Conservation (phyloP, 2,797 vertebrate species). For the Lophius americanus region DNA sequence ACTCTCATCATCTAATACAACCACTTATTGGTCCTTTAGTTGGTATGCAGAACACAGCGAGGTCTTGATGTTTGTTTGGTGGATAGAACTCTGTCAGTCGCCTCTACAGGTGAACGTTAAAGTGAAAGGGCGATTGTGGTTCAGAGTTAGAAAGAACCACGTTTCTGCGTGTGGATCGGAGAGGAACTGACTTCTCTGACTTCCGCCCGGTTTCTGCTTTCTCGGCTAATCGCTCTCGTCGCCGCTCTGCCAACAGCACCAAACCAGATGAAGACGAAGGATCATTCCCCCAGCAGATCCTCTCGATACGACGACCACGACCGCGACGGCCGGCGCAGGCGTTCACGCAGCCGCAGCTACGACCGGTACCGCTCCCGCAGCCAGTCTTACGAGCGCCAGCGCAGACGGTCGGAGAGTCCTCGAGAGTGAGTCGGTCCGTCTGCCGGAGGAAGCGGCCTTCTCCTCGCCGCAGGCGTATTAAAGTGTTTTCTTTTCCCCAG, state of each 20-base stretch:
- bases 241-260: constrained; percentile 81
- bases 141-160: too few relatives aligned
- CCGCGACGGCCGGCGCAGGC: constrained; percentile 82
- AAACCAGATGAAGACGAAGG: constrained; percentile 96
- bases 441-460: background rate
- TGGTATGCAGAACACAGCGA: too few relatives aligned
- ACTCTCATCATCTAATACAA: too few relatives aligned
- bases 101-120: too few relatives aligned
- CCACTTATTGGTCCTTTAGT: too few relatives aligned
- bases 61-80: too few relatives aligned
- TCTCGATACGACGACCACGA: constrained; percentile 94
- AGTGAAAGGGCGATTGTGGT: too few relatives aligned
- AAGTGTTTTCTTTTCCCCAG: constrained; percentile 46
- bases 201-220: background rate
- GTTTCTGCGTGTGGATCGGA: too few relatives aligned
- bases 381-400: constrained; percentile 91
- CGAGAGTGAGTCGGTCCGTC: constrained; percentile 84
- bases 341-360: constrained; percentile 93
- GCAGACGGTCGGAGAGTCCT: constrained; percentile 90
- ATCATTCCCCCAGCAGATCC: constrained; percentile 89
- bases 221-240: background rate
- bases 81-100: too few relatives aligned
- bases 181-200: background rate
- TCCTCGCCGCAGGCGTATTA: background rate
- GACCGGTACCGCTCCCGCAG: constrained; percentile 91